Evolutionary conservation across 2,888 invertebrate genomes (phyloP).

Genomic region (Xestia xanthographa): DNA sequence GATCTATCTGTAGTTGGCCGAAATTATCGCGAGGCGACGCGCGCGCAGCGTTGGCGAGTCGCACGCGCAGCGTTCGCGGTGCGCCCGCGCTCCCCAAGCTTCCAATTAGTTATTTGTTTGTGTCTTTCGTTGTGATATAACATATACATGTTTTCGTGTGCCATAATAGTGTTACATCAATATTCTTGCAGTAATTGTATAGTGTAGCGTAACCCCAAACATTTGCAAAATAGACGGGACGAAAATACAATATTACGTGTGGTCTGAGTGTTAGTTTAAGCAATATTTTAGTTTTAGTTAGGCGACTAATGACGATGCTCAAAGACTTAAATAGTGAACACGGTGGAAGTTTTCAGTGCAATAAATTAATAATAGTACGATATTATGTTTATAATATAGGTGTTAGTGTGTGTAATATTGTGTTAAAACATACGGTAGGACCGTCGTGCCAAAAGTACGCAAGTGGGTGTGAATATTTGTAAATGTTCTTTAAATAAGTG

Average conservation of each 20-base stretch:
- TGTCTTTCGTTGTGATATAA: constrained; percentile 48
- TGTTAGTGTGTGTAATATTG: constrained; percentile 58
- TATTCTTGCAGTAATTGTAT: constrained; percentile 2
- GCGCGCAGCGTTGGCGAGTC: constrained; percentile 64
- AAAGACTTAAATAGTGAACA: constrained; percentile 47
- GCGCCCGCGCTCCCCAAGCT: constrained; percentile 61
- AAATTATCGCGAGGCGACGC: constrained; percentile 77
- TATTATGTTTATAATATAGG: constrained; percentile 39
- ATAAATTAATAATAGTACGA: constrained; percentile 57
- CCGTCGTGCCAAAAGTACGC: constrained; percentile 73
- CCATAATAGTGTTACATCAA: constrained; percentile 21
- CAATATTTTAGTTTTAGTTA: constrained; percentile 48
- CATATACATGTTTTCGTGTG: constrained; percentile 42
- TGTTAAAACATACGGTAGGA: constrained; percentile 64
- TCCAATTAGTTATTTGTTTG: constrained; percentile 57
- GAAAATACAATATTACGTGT: constrained; percentile 60
- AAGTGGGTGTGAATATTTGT: constrained; percentile 78
- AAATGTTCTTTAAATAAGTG: constrained; percentile 78
- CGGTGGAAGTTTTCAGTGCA: constrained; percentile 51
- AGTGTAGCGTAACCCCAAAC: constrained; percentile 1
- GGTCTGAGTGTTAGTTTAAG: constrained; percentile 42
- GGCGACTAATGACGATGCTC: constrained; percentile 49
- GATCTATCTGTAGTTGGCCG: constrained; percentile 70
- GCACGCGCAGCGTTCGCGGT: constrained; percentile 60
- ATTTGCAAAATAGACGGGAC: constrained; percentile 41